These are phyloP conservation scores for Zaprionus nigranus DNA, from an alignment of 1,140 invertebrate genomes.

Conservation along the genomic window DNA sequence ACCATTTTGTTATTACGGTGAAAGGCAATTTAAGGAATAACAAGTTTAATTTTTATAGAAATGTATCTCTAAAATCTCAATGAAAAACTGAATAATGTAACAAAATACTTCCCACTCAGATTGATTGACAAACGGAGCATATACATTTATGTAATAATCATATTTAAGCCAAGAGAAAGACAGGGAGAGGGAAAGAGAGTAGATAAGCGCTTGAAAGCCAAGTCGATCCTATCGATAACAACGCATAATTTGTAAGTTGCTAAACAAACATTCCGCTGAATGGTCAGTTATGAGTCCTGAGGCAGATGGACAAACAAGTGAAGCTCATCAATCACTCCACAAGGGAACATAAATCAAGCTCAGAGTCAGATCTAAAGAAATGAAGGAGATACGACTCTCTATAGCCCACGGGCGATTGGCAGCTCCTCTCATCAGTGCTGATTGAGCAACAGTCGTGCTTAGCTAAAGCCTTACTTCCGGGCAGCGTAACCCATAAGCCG, in stretches of 20 bases:
- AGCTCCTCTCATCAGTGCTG: constrained; percentile 36
- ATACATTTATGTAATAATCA: neutral
- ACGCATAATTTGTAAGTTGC: constrained; percentile 45
- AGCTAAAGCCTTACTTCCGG: constrained; percentile 65
- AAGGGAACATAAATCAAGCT: constrained; percentile 75
- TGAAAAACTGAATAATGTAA: neutral
- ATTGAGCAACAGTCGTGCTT: constrained; percentile 54
- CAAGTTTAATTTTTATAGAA: too few relatives aligned
- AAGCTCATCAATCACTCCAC: constrained; percentile 70
- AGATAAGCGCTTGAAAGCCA: neutral
- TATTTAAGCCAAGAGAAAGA: neutral
- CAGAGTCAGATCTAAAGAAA: constrained; percentile 35
- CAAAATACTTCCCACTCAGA: neutral
- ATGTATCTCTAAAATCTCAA: too few relatives aligned
- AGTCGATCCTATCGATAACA: neutral
- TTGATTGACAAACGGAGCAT: neutral
- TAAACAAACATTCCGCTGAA: constrained; percentile 43
- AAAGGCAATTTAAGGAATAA: too few relatives aligned
- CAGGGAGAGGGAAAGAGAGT: neutral
- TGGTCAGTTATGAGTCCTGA: constrained; percentile 24
- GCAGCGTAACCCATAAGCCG: constrained; percentile 25
- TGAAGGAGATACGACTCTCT: neutral
- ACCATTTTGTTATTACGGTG: too few relatives aligned
- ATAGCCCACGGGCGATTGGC: constrained; percentile 16
- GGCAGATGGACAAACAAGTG: constrained; percentile 40